Evolutionary conservation across 2,888 invertebrate genomes (phyloP).

Genomic region (Orchestes rusci): DNA sequence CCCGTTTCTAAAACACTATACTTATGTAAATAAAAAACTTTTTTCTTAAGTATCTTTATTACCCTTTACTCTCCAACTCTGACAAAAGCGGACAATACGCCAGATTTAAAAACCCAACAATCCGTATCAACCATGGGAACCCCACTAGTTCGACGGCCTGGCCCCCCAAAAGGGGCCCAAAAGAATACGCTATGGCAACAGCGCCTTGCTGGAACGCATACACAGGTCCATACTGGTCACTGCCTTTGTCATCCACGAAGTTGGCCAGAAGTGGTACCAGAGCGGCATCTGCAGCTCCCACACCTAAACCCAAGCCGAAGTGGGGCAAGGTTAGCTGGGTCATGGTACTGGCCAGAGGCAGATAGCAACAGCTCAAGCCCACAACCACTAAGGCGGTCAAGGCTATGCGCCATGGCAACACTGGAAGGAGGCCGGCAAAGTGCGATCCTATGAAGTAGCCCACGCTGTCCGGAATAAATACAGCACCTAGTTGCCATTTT

Average conservation of each 20-base stretch:
- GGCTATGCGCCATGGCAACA: conserved; percentile 39
- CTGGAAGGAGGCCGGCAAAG: conserved; percentile 55
- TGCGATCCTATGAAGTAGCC: conserved; percentile 79
- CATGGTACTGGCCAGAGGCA: conserved; percentile 38
- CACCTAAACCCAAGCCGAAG: conserved; percentile 66
- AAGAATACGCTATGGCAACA: conserved; percentile 71
- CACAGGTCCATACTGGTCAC: conserved; percentile 67
- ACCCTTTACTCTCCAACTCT: conserved; percentile 42
- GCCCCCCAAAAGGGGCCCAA: conserved; percentile 71
- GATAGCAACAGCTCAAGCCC: conserved; percentile 38
- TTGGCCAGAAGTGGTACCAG: conserved; percentile 70
- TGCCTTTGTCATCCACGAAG: conserved; percentile 56
- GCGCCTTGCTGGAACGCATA: conserved; percentile 79
- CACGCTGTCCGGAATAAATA: conserved; percentile 78
- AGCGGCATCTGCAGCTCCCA: conserved; percentile 74
- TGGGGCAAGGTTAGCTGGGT: conserved; percentile 65
- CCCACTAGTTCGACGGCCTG: conserved; percentile 62
- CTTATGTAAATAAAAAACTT: too few species aligned
- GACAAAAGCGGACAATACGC: conserved; percentile 60
- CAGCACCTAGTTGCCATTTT: conserved; percentile 71
- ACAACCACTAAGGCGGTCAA: conserved; percentile 38
- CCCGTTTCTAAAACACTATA: conserved; percentile 43
- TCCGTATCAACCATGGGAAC: conserved; percentile 67
- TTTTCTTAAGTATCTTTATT: too few species aligned
- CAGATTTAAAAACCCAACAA: conserved; percentile 62